Evolutionary conservation across 2,888 invertebrate genomes (phyloP), one percentile per base, ranked within the genome.

Genomic region (Papilio gigon): DNA sequence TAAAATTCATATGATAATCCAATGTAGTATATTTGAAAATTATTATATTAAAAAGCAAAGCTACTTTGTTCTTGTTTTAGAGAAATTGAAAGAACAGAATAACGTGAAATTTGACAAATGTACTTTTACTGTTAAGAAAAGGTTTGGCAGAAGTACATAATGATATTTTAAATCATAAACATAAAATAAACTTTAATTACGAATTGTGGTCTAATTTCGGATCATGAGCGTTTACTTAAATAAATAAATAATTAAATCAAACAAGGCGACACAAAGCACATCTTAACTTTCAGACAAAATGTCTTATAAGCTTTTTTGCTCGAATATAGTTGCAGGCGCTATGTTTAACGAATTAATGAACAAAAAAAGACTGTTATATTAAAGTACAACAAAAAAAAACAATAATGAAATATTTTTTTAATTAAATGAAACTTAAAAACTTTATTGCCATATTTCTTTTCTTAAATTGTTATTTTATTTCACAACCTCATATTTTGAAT

Each of bases 311-410:
- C 5, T n/a, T 47, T 1, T 4, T 53, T 53, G 53, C 53, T 53
- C 53, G 14, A 11, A 53, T 53, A 53, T n/a, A n/a, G 27, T 53
- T 12, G 53, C n/a, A 27, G 50, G 53, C 53, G 53, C 53, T 27
- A 25, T 22, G 11, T 50, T 53, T 47, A 22, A 12, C 9, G 1
- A 44, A 44, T 44, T 9, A 44, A 44, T 20, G 12, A 47, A 47
- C 1, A 22, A 47, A 47, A 12, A 20, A 22, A 11, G 17, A 22
- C 4, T 22, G 22, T 47, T 47, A 22, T 11, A 47, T 4, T 44
- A 40, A 17, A 17, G 0, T 5, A 17, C 6, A n/a, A 42, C 17
- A 42, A 42, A 17, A n/a, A 47, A 47, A 47, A 47, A 47, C 12
- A 35, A 42, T 17, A 17, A 42, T 47, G 1, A 12, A 22, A 22